Evolutionary conservation across 1,140 invertebrate genomes (phyloP).

Genomic region (Heliconius nattereri): DNA sequence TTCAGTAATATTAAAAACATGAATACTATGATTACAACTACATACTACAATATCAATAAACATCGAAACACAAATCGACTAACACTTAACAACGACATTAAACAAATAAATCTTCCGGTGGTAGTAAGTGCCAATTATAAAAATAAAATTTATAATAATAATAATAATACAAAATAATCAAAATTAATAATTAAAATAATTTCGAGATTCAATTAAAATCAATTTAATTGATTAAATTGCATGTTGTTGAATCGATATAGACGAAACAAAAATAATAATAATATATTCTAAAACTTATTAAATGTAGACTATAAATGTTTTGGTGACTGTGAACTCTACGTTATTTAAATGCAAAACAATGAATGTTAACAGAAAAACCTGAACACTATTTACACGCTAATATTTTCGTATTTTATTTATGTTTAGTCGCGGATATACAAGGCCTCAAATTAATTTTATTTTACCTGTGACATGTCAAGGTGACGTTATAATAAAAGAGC

Average conservation of each 20-base stretch:
- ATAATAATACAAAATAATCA: constrained; percentile 1
- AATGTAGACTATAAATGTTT: constrained; percentile 3
- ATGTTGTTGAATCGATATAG: constrained; percentile 29
- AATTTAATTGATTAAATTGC: constrained; percentile 49
- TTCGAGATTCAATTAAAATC: constrained; percentile 62
- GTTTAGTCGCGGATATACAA: constrained; percentile 5
- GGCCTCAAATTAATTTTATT: constrained; percentile 10
- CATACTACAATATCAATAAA: constrained; percentile 30
- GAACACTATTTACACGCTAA: neutral
- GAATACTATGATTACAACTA: constrained; percentile 27
- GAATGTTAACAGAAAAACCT: neutral
- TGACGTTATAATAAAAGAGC: constrained; percentile 19
- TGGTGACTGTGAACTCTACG: neutral
- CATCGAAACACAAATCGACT: constrained; percentile 47
- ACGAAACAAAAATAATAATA: constrained; percentile 25
- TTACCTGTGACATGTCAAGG: constrained; percentile 20
- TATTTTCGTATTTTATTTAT: neutral
- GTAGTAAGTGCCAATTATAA: constrained; percentile 50
- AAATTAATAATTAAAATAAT: constrained; percentile 42
- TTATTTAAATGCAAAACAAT: constrained; percentile 6
- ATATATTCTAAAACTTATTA: constrained; percentile 2
- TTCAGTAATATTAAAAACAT: constrained; percentile 55
- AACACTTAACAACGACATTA: constrained; percentile 38
- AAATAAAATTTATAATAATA: constrained; percentile 23
- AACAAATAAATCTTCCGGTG: constrained; percentile 49